phyloP scores from a whole-genome alignment of 1,140 invertebrate genomes.

The Alviniconcha marisindica region DNA sequence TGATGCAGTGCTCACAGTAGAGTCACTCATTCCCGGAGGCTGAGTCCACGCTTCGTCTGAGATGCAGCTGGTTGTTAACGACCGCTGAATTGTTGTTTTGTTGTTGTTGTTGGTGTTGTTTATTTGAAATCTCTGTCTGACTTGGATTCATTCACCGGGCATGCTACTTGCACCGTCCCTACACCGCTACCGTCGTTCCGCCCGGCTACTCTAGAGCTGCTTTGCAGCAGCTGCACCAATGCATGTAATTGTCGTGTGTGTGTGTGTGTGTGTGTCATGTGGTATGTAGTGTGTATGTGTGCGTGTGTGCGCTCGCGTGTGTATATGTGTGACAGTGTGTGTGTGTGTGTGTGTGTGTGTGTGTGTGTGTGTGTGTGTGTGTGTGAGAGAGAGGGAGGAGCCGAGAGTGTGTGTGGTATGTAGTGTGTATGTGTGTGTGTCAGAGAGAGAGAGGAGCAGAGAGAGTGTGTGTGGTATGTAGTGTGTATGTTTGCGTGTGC shows the following conservation, averaged over 20 bases:
- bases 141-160: no score
- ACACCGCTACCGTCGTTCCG: no score
- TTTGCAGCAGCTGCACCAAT: no score
- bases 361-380: slow-evolving; percentile 19
- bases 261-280: slow-evolving; percentile 16
- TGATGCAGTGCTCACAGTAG: no score
- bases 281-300: background rate
- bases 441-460: background rate
- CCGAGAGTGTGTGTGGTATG: background rate
- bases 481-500: background rate
- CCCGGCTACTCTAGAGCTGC: no score
- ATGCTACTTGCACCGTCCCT: no score
- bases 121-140: no score
- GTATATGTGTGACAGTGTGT: background rate
- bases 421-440: background rate
- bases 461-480: background rate
- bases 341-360: slow-evolving; percentile 13
- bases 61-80: no score
- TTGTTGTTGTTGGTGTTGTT: no score
- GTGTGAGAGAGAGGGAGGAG: background rate
- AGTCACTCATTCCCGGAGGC: no score
- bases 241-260: background rate
- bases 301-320: background rate
- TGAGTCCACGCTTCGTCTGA: no score
- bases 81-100: no score